Percentiles rank a stretch among this genome's conserved stretches.
Evolutionary conservation across 2,113 vertebrate genomes (phyloP).

Genomic region (Chaetodon trifascialis): DNA sequence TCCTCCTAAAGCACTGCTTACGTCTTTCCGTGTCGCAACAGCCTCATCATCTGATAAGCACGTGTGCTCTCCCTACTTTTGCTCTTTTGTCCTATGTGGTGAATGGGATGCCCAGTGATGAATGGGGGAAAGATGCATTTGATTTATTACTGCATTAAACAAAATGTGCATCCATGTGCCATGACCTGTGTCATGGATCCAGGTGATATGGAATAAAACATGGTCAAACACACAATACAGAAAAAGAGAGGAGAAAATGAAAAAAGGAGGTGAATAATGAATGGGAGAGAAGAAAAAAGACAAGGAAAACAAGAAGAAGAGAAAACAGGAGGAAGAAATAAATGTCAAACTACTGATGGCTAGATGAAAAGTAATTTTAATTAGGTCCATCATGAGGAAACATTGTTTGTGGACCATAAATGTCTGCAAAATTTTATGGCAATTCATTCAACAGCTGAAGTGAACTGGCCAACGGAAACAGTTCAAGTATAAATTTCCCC

Average conservation of each 20-base stretch:
- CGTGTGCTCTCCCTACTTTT: conserved; percentile 5
- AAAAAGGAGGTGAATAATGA: background rate
- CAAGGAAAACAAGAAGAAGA: background rate
- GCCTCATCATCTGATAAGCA: conserved; percentile 49
- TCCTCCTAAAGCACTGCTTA: conserved; percentile 34
- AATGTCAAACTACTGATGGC: background rate
- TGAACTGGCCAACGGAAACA: no score
- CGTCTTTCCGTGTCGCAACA: conserved; percentile 16
- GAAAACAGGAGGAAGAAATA: background rate
- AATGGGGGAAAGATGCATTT: conserved; percentile 23
- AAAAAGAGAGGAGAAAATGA: background rate
- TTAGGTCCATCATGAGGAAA: no score
- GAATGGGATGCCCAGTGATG: conserved; percentile 23
- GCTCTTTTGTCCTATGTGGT: conserved; percentile 24
- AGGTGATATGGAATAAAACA: conserved; percentile 4
- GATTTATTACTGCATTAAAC: conserved; percentile 43
- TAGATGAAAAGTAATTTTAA: no score
- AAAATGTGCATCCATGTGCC: conserved; percentile 13
- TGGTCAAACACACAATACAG: background rate
- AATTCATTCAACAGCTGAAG: no score
- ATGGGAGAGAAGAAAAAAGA: background rate
- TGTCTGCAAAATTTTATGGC: no score
- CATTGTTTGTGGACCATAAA: no score
- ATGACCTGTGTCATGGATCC: background rate
- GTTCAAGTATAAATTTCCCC: no score